phyloP scores from a whole-genome alignment of 2,797 vertebrate species.

The Sorex maritimensis region DNA sequence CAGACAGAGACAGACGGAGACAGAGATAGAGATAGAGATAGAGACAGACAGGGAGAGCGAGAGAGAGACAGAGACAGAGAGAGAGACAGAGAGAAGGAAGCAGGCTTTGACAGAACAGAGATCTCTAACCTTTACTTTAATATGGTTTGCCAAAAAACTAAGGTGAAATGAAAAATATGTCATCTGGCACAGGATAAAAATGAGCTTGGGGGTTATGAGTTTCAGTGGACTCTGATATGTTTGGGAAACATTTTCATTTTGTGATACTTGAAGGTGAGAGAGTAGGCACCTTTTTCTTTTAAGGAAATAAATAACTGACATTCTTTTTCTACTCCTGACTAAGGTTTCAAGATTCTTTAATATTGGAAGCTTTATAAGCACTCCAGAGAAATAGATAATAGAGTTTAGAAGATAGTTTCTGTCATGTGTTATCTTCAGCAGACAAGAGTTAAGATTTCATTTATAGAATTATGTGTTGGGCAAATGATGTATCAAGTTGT shows the following conservation, averaged over 20 bases:
- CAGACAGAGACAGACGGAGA: conserved; percentile 30
- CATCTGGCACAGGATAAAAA: conserved; percentile 74
- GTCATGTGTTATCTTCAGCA: neutral
- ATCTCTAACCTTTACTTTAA: conserved; percentile 79
- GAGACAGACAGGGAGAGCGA: too few species aligned
- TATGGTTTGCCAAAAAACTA: conserved; percentile 82
- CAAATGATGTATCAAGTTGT: neutral
- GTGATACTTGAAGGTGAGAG: conserved; percentile 35
- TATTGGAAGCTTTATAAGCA: neutral
- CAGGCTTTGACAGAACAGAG: conserved; percentile 62
- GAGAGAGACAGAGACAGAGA: too few species aligned
- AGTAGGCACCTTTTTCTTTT: conserved; percentile 61
- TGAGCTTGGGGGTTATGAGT: conserved; percentile 60
- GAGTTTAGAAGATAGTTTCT: neutral
- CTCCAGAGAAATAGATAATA: neutral
- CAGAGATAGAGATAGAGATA: conserved; percentile 13
- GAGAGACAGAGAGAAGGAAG: conserved; percentile 30
- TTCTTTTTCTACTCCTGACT: conserved; percentile 2
- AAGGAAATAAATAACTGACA: neutral
- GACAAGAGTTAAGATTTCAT: neutral
- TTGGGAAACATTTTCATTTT: conserved; percentile 83
- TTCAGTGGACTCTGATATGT: conserved; percentile 60
- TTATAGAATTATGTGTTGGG: neutral
- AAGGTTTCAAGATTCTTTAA: neutral
- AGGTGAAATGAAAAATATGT: conserved; percentile 83